Conservation (phyloP, 2,113 vertebrate genomes). For the Galeopterus variegatus region DNA sequence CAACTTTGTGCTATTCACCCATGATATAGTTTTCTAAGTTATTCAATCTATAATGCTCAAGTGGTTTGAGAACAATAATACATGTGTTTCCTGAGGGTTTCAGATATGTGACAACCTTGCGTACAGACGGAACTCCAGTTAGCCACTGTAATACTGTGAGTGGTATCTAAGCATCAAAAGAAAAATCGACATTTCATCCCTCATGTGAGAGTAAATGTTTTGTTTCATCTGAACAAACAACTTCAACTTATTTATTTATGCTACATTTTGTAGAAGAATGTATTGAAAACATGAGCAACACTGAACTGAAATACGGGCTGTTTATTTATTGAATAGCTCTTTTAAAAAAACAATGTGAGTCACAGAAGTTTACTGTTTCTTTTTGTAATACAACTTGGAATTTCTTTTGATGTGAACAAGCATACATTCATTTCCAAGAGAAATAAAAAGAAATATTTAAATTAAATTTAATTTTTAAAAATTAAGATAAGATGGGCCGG, state of each 20-base stretch:
- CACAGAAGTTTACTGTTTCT: conserved; percentile 74
- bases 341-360: conserved; percentile 77
- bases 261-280: conserved; percentile 74
- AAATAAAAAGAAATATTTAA: conserved; percentile 1
- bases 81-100: conserved; percentile 77
- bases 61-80: conserved; percentile 16
- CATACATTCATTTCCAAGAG: neutral
- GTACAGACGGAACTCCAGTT: neutral
- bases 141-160: conserved; percentile 1
- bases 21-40: neutral
- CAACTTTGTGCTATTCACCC: neutral
- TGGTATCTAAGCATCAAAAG: conserved; percentile 76
- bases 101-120: conserved; percentile 74
- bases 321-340: conserved; percentile 77
- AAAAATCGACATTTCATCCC: conserved; percentile 66
- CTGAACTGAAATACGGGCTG: conserved; percentile 66
- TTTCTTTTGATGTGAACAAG: conserved; percentile 70
- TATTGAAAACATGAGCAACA: conserved; percentile 80
- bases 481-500: conserved; percentile 57
- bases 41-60: neutral
- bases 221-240: conserved; percentile 81
- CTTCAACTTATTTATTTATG: conserved; percentile 76
- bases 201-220: conserved; percentile 83
- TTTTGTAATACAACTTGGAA: conserved; percentile 36
- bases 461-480: neutral